Evolutionary conservation across 2,113 vertebrate genomes (phyloP), one percentile per base, ranked within the genome.

Genomic region (Corythaixoides concolor): DNA sequence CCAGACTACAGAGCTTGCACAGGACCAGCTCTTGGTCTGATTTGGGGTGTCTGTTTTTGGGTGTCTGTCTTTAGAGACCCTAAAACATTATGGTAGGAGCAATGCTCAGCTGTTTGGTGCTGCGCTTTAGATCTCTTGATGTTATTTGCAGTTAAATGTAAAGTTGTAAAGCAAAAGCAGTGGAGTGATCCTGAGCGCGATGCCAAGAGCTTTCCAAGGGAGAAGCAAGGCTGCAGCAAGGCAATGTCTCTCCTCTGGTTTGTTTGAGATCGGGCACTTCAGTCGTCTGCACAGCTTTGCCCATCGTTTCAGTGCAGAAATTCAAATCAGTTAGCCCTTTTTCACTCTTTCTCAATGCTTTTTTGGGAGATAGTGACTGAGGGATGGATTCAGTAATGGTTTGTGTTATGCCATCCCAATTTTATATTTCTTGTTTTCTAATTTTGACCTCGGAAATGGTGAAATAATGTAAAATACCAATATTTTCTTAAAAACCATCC

Each of bases 111-210:
- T 59, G 5, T 26, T 59, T 60, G 52, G 60, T 20, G 47, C 56
- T 45, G 75, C 15, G 5, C 1, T 77, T 83, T 13, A 8, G 56
- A n/a, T 2, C 2, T 64, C 22, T 23, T 24, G 37, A 4, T 26
- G 55, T 32, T n/a, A 7, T 85, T 39, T 55, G 3, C 3, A 1
- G 22, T 58, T 52, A n/a, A 75, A 68, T 4, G 2, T 20, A 6
- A 67, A 59, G 19, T 30, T 11, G 2, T 22, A 53, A 67, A 90
- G 55, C 3, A 43, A 37, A 62, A 49, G 8, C 33, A 47, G 13
- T 4, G 6, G 63, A 41, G 30, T 27, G 75, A 32, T 35, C 20
- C 2, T 0, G 4, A 35, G 39, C 17, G 45, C 0, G 0, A 47
- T 28, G 21, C 30, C 43, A 80, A 56, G 20, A 53, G 27, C 4